A percentile compares a stretch with the other conserved stretches of the same genome.
Conservation (phyloP, 1,140 invertebrate species). For the Proctacanthus coquilletti region DNA sequence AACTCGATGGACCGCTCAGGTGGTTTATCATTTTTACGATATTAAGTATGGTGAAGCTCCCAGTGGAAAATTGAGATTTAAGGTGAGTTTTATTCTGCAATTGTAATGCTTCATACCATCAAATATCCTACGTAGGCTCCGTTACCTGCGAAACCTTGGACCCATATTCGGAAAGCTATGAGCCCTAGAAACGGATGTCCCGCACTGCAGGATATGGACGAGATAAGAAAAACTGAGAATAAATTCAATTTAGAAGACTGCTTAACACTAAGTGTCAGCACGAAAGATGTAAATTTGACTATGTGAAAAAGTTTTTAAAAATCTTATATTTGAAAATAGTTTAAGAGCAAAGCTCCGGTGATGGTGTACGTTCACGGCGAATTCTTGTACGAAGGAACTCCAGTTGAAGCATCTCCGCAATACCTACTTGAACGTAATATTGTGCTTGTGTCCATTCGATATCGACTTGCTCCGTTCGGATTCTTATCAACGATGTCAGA, state of each 20-base stretch:
- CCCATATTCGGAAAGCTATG: conserved; percentile 22
- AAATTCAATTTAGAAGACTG: conserved; percentile 23
- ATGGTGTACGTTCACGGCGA: conserved; percentile 30
- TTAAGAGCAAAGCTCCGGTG: conserved; percentile 17
- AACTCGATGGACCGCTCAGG: conserved; percentile 20
- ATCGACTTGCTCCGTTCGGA: conserved; percentile 34
- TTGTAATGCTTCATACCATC: too few species aligned
- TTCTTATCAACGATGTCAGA: conserved; percentile 38
- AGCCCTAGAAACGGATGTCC: conserved; percentile 19
- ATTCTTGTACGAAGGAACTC: conserved; percentile 24
- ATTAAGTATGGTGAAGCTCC: conserved; percentile 22
- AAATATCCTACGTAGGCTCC: too few species aligned
- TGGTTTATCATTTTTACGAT: conserved; percentile 23
- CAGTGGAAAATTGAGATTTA: conserved; percentile 9
- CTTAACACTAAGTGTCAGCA: conserved; percentile 17
- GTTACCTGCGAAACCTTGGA: conserved; percentile 29
- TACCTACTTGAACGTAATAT: conserved; percentile 32
- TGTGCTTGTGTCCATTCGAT: conserved; percentile 33
- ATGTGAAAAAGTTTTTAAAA: too few species aligned
- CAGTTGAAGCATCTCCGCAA: conserved; percentile 18
- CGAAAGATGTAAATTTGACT: conserved; percentile 16
- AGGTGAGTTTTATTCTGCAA: conserved; percentile 4
- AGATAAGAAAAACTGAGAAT: conserved; percentile 14
- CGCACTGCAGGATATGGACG: conserved; percentile 16
- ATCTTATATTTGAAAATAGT: conserved; percentile 8